Base-by-base conservation (phyloP, 2,888 invertebrate species). In the Acanthoscelides obtectus region DNA sequence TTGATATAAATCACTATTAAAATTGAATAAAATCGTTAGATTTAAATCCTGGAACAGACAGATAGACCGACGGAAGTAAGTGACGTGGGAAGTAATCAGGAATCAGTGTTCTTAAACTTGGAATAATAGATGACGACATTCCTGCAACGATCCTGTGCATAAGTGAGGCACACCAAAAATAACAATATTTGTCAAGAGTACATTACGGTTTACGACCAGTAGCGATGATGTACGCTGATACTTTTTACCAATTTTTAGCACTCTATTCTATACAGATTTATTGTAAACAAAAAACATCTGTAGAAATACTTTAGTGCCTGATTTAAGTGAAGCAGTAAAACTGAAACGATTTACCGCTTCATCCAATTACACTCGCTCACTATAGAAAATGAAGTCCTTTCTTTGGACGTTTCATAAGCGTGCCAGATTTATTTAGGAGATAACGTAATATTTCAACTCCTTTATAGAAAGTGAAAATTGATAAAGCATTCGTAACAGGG, bases 111-210 rank as follows among this genome's bases (percentile, higher is more conserved):
- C n/a, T n/a, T n/a, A n/a, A n/a, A n/a, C n/a, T n/a, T n/a, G n/a
- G n/a, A n/a, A n/a, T n/a, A n/a, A n/a, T n/a, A n/a, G n/a, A n/a
- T n/a, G n/a, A n/a, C n/a, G n/a, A n/a, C n/a, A n/a, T n/a, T 12
- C 45, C 45, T 45, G 45, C 45, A 45, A 3, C 45, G 45, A 12
- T 45, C 45, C 45, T 45, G 45, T 45, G 17, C 45, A 45, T 17
- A 12, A 45, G 8, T 6, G 12, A 45, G 69, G 17, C 64, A 71
- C 71, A 74, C 75, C 74, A 74, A 75, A 75, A 74, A 75, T 75
- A 75, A 75, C 75, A 75, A 73, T 73, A 73, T 75, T 75, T 75
- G 75, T 75, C 74, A 73, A 70, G 72, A 73, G 74, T 74, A 75
- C 74, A 75, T 75, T 75, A 72, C 67, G 71, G 71, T 75, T 75